Base-by-base conservation (phyloP, 2,113 vertebrate species). In the Bucco capensis region DNA sequence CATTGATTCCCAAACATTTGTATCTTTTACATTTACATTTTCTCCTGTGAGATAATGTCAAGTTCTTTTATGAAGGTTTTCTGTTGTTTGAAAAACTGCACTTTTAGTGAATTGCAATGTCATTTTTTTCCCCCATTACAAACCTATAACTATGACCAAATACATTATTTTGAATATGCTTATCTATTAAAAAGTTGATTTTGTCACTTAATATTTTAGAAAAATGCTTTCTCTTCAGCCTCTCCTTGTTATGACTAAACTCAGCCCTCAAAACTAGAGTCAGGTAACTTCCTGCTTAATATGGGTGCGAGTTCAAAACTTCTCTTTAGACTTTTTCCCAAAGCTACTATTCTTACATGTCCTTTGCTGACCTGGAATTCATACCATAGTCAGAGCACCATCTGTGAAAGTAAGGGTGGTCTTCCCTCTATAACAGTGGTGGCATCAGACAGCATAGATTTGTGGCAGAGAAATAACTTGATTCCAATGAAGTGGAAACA, bases 131-230 rank as follows among this genome's bases (percentile, higher is more conserved):
- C 6, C 3, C 6, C 22, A 8, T 28, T 69, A 11, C 5, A 70
- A 62, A 66, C 53, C 6, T 70, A 4, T n/a, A 44, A 27, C 31
- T 83, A 30, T 56, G n/a, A 2, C 10, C 2, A 61, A 25, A 35
- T 64, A 30, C 3, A 13, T 22, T 25, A 10, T 54, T 88, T 71
- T 71, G 21, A 38, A 19, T 47, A 49, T 0, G 0, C 2, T 53
- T 69, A 22, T 8, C 3, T 31, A 17, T 24, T 42, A 77, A 8
- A 65, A 79, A 75, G 21, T 42, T 88, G 17, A 57, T 61, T 88
- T 73, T 70, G 21, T 65, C 22, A 49, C 31, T 57, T 57, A 66
- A 57, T 7, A 40, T 49, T 73, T 86, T 49, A 44, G 38, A 90
- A 83, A 23, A 64, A 92, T 38, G 3, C 18, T 8, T 51, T 77